These are phyloP conservation scores for Emydura subglobosa DNA, from an alignment of 2,113 vertebrate species.

Conservation along the genomic window DNA sequence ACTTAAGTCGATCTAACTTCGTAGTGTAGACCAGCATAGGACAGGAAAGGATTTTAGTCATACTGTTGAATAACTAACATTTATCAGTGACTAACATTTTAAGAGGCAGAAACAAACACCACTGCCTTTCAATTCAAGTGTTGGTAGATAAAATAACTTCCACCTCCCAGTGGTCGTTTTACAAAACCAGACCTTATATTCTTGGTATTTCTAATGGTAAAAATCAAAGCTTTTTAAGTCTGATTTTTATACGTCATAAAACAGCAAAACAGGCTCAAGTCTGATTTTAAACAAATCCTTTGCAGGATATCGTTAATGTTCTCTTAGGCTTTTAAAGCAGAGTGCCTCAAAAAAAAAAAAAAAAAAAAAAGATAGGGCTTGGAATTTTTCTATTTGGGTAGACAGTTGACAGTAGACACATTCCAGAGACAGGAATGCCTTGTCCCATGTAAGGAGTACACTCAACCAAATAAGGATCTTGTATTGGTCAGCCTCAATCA, in stretches of 20 bases:
- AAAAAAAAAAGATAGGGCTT: no score
- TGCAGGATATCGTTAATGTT: not conserved
- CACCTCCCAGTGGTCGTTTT: rapidly evolving
- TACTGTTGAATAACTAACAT: not conserved
- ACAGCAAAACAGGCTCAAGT: not conserved
- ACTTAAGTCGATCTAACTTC: not conserved
- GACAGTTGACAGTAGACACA: not conserved
- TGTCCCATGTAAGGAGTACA: not conserved
- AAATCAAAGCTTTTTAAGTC: not conserved
- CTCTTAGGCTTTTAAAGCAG: not conserved
- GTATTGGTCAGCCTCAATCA: not conserved
- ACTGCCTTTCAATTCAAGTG: not conserved
- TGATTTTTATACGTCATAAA: not conserved
- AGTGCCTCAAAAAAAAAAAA: no score
- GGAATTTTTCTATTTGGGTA: not conserved
- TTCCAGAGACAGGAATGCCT: not conserved
- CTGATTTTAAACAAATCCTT: not conserved
- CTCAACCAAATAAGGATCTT: not conserved
- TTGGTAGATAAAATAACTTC: not conserved
- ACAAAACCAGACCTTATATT: not conserved
- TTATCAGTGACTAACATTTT: not conserved
- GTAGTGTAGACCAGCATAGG: not conserved
- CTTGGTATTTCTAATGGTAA: not conserved
- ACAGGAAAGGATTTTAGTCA: not conserved
- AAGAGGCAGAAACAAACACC: not conserved